These are phyloP conservation scores for Drosophila pseudotakahashii DNA, from an alignment of 2,888 invertebrate genomes.

Conservation along the genomic window DNA sequence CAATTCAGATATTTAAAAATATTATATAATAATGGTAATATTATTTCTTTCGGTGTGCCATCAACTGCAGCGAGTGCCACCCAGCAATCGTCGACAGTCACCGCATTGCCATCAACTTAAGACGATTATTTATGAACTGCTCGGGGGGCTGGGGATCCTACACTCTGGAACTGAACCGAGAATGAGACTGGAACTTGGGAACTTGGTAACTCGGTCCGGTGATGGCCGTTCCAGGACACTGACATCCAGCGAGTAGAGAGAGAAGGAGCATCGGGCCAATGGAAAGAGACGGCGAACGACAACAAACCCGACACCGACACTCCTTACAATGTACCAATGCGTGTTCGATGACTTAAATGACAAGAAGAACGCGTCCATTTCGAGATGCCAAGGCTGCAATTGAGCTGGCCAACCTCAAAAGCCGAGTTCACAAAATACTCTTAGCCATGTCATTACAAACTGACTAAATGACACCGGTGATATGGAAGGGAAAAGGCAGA, in stretches of 20 bases:
- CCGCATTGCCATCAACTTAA: slow-evolving; percentile 73
- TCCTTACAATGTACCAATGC: slow-evolving; percentile 82
- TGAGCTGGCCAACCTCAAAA: slow-evolving; percentile 32
- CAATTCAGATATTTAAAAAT: not conserved
- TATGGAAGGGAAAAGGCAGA: not conserved
- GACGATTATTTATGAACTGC: slow-evolving; percentile 81
- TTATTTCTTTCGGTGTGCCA: slow-evolving; percentile 17
- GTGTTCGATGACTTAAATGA: slow-evolving; percentile 82
- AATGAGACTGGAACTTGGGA: slow-evolving; percentile 16
- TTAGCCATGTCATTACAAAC: slow-evolving; percentile 77
- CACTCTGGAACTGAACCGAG: not conserved
- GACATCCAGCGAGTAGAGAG: slow-evolving; percentile 53
- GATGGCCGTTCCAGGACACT: slow-evolving; percentile 76
- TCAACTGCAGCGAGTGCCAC: slow-evolving; percentile 53
- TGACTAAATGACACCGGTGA: slow-evolving; percentile 65
- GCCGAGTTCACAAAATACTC: slow-evolving; percentile 70
- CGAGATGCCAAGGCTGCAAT: slow-evolving; percentile 26
- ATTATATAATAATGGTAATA: not conserved
- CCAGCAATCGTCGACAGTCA: slow-evolving; percentile 60
- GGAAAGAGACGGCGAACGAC: slow-evolving; percentile 18
- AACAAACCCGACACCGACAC: slow-evolving; percentile 51
- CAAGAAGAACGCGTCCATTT: slow-evolving; percentile 53
- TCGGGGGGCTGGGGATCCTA: slow-evolving; percentile 13
- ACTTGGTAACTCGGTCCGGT: slow-evolving; percentile 34
- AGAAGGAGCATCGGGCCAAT: not conserved